A percentile compares a stretch with the other conserved stretches of the same genome.
These are phyloP conservation scores for Oscheius sp. DNA, from an alignment of 1,140 invertebrate species.

Conservation along the genomic window DNA sequence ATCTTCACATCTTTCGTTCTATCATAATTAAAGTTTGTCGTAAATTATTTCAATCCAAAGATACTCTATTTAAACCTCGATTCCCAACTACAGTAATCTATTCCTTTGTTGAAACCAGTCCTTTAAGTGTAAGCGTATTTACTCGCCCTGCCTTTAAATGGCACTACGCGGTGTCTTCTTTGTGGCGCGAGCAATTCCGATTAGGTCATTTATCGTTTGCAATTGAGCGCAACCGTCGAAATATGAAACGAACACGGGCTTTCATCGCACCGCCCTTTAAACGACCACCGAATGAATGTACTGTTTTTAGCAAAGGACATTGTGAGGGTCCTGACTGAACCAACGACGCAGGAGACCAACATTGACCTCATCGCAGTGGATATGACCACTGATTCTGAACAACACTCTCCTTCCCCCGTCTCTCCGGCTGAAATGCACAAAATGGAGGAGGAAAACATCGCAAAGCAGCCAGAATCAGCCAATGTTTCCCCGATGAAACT, in stretches of 20 bases:
- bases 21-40: no score
- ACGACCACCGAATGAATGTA: neutral
- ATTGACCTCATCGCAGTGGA: neutral
- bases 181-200: conserved; percentile 13
- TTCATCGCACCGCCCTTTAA: neutral
- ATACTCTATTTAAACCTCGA: no score
- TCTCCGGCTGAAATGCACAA: neutral
- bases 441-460: neutral
- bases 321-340: no score
- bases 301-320: conserved; percentile 2
- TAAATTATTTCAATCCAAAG: no score
- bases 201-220: conserved; percentile 9
- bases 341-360: no score
- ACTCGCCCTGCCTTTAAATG: no score
- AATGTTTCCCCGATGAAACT: neutral
- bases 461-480: neutral
- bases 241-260: neutral
- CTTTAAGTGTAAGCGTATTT: no score
- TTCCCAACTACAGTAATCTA: no score
- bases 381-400: neutral
- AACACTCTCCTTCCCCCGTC: neutral
- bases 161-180: no score
- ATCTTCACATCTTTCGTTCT: no score
- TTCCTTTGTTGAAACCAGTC: no score
- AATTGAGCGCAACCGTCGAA: neutral